These are phyloP conservation scores for Eilema caniola DNA, from an alignment of 2,888 invertebrate genomes.

Conservation along the genomic window DNA sequence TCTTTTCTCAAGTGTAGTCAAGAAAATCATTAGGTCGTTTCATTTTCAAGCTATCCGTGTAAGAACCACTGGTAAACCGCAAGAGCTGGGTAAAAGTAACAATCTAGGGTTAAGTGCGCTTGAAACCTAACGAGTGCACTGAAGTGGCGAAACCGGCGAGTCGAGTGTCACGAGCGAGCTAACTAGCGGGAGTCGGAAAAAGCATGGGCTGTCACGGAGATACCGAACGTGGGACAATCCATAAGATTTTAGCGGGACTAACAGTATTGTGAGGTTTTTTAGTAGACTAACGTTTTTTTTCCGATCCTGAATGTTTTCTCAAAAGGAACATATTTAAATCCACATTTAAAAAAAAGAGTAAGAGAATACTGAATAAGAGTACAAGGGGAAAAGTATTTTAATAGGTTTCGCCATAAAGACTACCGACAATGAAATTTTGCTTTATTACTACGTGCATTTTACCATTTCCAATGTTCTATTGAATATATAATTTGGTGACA, in stretches of 20 bases:
- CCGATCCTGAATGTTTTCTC: no score
- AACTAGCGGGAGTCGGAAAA: constrained; percentile 66
- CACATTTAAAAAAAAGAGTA: no score
- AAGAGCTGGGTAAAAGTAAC: constrained; percentile 66
- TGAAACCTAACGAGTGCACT: constrained; percentile 72
- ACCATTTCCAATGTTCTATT: no score
- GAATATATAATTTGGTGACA: no score
- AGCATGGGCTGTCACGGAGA: constrained; percentile 44
- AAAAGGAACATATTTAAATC: no score
- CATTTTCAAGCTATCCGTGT: constrained; percentile 52
- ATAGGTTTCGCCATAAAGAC: no score
- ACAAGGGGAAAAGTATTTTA: no score
- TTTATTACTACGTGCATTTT: no score
- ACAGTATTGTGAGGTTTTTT: no score
- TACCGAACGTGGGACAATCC: constrained; percentile 13
- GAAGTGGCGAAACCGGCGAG: constrained; percentile 61
- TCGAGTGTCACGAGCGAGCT: constrained; percentile 65
- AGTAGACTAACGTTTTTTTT: no score
- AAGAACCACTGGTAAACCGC: constrained; percentile 45
- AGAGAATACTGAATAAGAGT: no score
- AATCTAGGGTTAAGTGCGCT: constrained; percentile 69
- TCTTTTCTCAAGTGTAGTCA: constrained; percentile 39
- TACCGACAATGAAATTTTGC: no score
- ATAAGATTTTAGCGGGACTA: constrained; percentile 25
- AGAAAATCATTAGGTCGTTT: constrained; percentile 62